Conservation (phyloP, 1,140 invertebrate species). For the Battus philenor region DNA sequence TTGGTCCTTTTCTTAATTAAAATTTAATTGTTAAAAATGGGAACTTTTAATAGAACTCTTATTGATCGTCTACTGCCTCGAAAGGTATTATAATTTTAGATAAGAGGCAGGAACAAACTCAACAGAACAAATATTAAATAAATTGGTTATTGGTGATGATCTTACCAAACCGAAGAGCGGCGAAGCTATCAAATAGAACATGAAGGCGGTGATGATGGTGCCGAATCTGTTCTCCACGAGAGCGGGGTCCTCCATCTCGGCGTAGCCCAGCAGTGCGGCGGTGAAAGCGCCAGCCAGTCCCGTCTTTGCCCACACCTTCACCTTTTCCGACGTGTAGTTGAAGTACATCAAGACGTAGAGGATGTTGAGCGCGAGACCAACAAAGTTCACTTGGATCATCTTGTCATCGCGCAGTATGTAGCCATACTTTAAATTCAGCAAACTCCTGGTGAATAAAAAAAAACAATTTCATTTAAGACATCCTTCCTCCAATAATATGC, state of each 20-base stretch:
- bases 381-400: conserved; percentile 85
- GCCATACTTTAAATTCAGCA: conserved; percentile 84
- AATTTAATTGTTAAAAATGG: too few species aligned
- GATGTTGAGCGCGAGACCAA: conserved; percentile 81
- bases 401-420: conserved; percentile 81
- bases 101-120: too few species aligned
- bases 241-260: conserved; percentile 78
- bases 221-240: conserved; percentile 82
- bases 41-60: too few species aligned
- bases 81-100: too few species aligned
- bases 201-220: conserved; percentile 80
- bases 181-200: conserved; percentile 81
- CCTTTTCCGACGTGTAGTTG: conserved; percentile 78
- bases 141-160: too few species aligned
- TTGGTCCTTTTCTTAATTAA: too few species aligned
- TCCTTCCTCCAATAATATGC: too few species aligned
- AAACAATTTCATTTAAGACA: too few species aligned
- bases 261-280: conserved; percentile 78
- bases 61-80: too few species aligned
- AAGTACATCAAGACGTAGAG: conserved; percentile 81
- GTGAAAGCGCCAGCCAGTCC: conserved; percentile 76
- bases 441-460: conserved; percentile 74
- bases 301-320: conserved; percentile 74
- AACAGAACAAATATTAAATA: too few species aligned
- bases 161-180: conserved; percentile 84